phyloP scores from a whole-genome alignment of 2,113 vertebrate species.

The Spea bombifrons region DNA sequence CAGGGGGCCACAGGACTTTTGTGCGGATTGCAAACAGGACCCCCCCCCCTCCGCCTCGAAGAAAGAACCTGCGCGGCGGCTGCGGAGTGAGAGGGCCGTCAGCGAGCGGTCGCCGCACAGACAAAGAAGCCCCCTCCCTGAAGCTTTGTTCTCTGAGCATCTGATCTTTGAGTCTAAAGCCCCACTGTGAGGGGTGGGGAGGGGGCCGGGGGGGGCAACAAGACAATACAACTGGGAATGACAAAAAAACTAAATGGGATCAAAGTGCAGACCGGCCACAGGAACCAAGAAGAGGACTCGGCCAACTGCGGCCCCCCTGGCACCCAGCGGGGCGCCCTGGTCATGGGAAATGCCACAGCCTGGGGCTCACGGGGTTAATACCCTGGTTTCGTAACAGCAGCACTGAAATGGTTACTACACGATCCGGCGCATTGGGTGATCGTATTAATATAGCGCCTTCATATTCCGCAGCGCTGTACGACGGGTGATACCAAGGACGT shows the following conservation, averaged over 20 bases:
- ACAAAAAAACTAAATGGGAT: conserved; percentile 43
- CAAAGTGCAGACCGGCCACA: conserved; percentile 40
- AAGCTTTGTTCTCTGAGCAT: conserved; percentile 40
- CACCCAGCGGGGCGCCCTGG: conserved; percentile 29
- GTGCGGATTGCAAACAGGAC: conserved; percentile 24
- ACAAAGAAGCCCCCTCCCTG: conserved; percentile 19
- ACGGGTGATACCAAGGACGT: no score
- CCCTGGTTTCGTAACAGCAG: no score
- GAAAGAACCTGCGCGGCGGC: not conserved
- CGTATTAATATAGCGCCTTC: no score
- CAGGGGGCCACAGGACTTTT: conserved; percentile 42
- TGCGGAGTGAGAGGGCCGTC: not conserved
- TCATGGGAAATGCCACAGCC: no score
- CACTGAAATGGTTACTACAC: no score
- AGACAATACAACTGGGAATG: conserved; percentile 40
- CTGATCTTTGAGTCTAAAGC: conserved; percentile 42
- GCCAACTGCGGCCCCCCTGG: conserved; percentile 24
- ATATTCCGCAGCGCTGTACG: no score
- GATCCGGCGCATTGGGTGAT: no score
- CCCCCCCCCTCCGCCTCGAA: conserved; percentile 23
- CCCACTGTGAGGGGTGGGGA: conserved; percentile 30
- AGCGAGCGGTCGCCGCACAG: no score
- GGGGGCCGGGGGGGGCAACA: conserved; percentile 9
- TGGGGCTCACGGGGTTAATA: no score
- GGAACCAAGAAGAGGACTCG: conserved; percentile 17